Evolutionary conservation across 2,888 invertebrate species (phyloP).

Genomic region (Xanthia togata): DNA sequence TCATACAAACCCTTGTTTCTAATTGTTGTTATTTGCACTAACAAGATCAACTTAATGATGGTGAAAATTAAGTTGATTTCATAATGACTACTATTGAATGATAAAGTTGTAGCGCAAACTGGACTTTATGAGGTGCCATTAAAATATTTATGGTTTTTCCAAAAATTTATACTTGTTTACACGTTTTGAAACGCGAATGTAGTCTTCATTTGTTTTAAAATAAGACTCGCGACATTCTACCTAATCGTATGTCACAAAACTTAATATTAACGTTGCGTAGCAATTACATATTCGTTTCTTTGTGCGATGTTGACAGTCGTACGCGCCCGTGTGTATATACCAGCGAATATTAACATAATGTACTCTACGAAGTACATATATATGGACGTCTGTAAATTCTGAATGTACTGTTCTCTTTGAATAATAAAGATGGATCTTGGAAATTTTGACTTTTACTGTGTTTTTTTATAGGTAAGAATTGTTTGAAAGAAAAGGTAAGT

Average conservation of each 20-base stretch:
- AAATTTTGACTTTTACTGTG: not conserved
- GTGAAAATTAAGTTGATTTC: not conserved
- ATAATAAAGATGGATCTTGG: conserved; percentile 6
- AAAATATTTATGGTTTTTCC: not conserved
- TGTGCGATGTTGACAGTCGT: conserved; percentile 5
- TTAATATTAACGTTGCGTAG: conserved; percentile 28
- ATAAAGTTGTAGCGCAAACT: not conserved
- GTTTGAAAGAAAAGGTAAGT: not conserved
- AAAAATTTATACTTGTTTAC: not conserved
- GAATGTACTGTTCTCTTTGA: conserved; percentile 13
- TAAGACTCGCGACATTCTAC: not conserved
- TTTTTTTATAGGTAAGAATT: not conserved
- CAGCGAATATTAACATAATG: conserved; percentile 26
- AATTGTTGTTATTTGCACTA: not conserved
- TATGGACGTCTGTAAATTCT: not conserved
- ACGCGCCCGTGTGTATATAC: conserved; percentile 8
- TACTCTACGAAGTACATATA: not conserved
- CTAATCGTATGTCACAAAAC: conserved; percentile 3
- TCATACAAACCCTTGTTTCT: not conserved
- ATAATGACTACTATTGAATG: not conserved
- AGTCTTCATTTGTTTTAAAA: not conserved
- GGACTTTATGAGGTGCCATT: fast-evolving
- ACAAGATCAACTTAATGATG: not conserved
- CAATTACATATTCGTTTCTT: conserved; percentile 36
- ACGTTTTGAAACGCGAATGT: not conserved